These are phyloP conservation scores for Siniperca undulata DNA, from an alignment of 2,797 vertebrate species.

Conservation along the genomic window DNA sequence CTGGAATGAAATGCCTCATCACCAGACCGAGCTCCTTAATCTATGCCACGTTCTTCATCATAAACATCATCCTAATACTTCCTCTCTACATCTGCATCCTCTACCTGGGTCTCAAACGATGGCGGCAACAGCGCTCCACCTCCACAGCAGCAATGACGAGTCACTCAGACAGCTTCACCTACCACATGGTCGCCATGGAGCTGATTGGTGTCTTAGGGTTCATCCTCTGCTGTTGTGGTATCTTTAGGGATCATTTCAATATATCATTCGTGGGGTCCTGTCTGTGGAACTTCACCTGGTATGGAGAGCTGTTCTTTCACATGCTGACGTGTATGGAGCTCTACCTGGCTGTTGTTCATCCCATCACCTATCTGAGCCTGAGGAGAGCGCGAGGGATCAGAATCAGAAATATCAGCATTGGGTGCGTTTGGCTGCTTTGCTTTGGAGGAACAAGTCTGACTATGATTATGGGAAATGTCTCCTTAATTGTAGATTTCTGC, in stretches of 20 bases:
- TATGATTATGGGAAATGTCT: rapidly evolving
- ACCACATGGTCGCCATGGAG: conserved; percentile 31
- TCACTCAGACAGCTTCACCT: conserved; percentile 26
- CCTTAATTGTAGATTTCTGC: rapidly evolving
- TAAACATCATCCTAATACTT: conserved; percentile 9
- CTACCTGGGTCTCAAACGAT: conserved; percentile 7
- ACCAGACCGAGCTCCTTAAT: not conserved
- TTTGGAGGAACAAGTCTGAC: rapidly evolving
- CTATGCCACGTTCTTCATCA: not conserved
- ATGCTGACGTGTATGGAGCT: conserved; percentile 37
- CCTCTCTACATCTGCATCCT: conserved; percentile 36
- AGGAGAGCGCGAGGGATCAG: conserved; percentile 12
- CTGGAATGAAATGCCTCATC: rapidly evolving
- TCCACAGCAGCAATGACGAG: not conserved
- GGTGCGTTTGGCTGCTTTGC: conserved; percentile 37
- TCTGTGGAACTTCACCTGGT: not conserved
- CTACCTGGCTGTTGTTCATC: conserved; percentile 49
- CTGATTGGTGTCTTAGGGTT: not conserved
- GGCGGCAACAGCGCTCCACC: not conserved
- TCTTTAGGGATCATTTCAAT: rapidly evolving
- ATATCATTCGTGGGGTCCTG: rapidly evolving
- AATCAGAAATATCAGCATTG: conserved; percentile 33
- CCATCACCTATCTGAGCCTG: conserved; percentile 42
- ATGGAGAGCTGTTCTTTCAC: conserved; percentile 5
- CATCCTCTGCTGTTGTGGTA: not conserved